These are phyloP conservation scores for Lepidurus packardi DNA, from an alignment of 1,140 invertebrate genomes.

Conservation along the genomic window DNA sequence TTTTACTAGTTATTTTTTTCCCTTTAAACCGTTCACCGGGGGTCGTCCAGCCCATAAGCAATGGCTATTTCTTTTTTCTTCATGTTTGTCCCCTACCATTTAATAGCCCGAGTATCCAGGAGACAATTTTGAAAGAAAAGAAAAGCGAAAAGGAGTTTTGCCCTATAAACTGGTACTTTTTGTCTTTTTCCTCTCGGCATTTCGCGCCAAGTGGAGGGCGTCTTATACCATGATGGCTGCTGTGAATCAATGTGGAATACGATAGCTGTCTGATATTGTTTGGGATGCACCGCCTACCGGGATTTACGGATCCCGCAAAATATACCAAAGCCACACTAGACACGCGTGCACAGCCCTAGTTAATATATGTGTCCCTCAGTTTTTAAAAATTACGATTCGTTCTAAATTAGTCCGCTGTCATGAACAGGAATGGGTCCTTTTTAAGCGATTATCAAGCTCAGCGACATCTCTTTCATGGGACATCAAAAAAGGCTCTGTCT, in stretches of 20 bases:
- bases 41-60: background rate
- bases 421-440: background rate
- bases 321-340: background rate
- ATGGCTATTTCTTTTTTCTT: background rate
- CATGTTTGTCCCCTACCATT: background rate
- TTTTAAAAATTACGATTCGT: background rate
- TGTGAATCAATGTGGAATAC: constrained; percentile 4
- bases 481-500: background rate
- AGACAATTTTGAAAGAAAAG: background rate
- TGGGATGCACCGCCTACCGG: background rate
- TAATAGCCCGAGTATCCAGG: background rate
- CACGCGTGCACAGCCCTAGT: background rate
- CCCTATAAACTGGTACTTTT: background rate
- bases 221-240: background rate
- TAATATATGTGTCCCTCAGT: background rate
- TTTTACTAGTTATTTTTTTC: background rate
- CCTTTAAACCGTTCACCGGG: background rate
- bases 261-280: constrained; percentile 14
- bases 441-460: background rate
- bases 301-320: background rate
- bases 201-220: background rate
- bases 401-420: background rate
- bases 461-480: background rate
- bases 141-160: too few relatives aligned
- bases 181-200: background rate